Evolutionary conservation across 2,113 vertebrate species (phyloP), one percentile per base, ranked within the genome.

Genomic region (Pampusana beccarii): DNA sequence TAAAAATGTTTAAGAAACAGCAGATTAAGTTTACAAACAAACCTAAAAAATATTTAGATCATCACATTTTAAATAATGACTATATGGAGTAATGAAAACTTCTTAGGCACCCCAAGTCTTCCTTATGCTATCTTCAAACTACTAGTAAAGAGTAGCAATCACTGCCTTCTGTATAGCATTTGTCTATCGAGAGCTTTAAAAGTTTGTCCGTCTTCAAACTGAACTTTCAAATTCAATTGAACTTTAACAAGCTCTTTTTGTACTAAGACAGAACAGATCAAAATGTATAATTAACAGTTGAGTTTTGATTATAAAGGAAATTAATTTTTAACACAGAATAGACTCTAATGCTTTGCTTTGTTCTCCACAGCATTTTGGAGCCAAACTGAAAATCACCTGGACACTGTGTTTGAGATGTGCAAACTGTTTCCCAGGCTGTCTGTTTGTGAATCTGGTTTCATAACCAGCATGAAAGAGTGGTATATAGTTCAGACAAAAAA

Each of bases 381-480:
- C 5, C 17, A 88, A 54, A 75, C 11, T 44, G 13, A 82, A 95
- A 62, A 62, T 0, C 57, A 48, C 16, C 33, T 62, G 16, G 40
- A 18, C 3, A 1, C 8, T n/a, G 4, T 5, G 24, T 33, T 19
- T 73, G 53, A 62, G 31, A 80, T 24, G 13, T 6, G 8, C 21
- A 46, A 66, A 60, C 2, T 0, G 11, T 50, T 89, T 84, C 25
- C 53, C 24, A 79, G 29, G 11, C 21, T 91, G 48, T n/a, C 72
- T 36, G 5, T 18, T 20, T 44, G 10, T 67, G 60, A 94, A 66
- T n/a, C 16, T 58, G 40, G 4, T 58, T 90, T 74, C 75, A 72
- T 20, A 79, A 42, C 6, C 26, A 66, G 13, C 23, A 77, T 0
- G 5, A 77, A 34, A 79, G 16, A 75, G 0, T 23, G 26, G 25